Base-by-base conservation (phyloP, 2,113 vertebrate species). In the Phyllostomus discolor region DNA sequence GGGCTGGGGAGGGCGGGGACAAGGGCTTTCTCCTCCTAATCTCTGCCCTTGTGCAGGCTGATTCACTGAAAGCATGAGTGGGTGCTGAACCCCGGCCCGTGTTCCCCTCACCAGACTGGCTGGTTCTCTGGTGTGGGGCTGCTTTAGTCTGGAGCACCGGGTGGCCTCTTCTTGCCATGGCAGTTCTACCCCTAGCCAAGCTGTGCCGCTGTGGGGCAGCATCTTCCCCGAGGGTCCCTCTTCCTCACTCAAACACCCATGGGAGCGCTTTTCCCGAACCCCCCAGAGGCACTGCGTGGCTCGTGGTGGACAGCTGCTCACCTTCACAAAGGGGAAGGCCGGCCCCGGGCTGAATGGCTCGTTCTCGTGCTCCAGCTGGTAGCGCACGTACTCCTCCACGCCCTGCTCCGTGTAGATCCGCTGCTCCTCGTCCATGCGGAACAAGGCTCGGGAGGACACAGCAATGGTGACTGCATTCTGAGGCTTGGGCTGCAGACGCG, bases 241-340 rank as follows among this genome's bases (percentile, higher is more conserved):
- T 38, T 78, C 73, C 72, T 46, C 73, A 24, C 52, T 85, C 70
- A 48, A 4, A 72, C 28, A 59, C 28, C 22, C 57, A 22, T 0
- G 24, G n/a, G 33, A 17, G 28, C 28, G 73, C 41, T 66, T 41
- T 69, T 48, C 15, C 31, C 66, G 48, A 50, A 54, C 7, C 31
- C 66, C 41, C 48, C 26, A 4, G 33, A 76, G 82, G 41, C n/a
- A 5, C 41, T 0, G 0, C 4, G 9, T 4, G 43, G 64, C 46
- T 22, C 19, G 17, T 4, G 20, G 26, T 0, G 0, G 33, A 0
- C 4, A 12, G 0, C 0, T 24, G 17, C 98, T 98, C 86, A 99
- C 99, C 99, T 99, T 99, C 97, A 99, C 99, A 1, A 99, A 99
- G 62, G 99, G 99, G 98, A 99, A 99, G 87, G 99, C 99, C 0